These are phyloP conservation scores for Oceanodroma tethys DNA, from an alignment of 2,113 vertebrate genomes.

Conservation along the genomic window DNA sequence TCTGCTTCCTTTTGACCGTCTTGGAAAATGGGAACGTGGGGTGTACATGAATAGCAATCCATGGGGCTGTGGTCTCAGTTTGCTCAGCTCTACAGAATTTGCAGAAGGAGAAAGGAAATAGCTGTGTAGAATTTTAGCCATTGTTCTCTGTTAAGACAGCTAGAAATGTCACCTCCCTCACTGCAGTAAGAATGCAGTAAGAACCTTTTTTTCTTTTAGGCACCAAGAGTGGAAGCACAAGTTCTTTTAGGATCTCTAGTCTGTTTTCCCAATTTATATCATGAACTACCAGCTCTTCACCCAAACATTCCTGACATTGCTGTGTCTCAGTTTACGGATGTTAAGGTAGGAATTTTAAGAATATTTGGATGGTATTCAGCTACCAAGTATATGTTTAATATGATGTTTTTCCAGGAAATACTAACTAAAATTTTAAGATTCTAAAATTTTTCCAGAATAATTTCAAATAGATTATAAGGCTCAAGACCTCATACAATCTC, in stretches of 20 bases:
- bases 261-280: constrained; percentile 96
- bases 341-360: constrained; percentile 75
- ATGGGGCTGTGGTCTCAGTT: not conserved
- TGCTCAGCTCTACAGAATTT: not conserved
- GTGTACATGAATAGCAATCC: not conserved
- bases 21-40: not conserved
- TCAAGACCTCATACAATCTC: not conserved
- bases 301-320: constrained; percentile 89
- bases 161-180: not conserved
- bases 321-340: constrained; percentile 91
- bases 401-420: not conserved
- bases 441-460: not conserved
- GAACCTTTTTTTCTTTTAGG: constrained; percentile 73
- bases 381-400: not conserved
- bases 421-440: not conserved
- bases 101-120: not conserved
- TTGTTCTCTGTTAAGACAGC: not conserved
- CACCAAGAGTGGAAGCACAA: constrained; percentile 96
- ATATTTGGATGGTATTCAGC: not conserved
- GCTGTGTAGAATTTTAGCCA: not conserved
- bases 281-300: constrained; percentile 90
- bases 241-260: constrained; percentile 95
- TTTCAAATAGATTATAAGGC: not conserved
- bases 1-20: not conserved
- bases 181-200: not conserved